Conservation (phyloP, 2,888 invertebrate species). For the Amitus sp. region DNA sequence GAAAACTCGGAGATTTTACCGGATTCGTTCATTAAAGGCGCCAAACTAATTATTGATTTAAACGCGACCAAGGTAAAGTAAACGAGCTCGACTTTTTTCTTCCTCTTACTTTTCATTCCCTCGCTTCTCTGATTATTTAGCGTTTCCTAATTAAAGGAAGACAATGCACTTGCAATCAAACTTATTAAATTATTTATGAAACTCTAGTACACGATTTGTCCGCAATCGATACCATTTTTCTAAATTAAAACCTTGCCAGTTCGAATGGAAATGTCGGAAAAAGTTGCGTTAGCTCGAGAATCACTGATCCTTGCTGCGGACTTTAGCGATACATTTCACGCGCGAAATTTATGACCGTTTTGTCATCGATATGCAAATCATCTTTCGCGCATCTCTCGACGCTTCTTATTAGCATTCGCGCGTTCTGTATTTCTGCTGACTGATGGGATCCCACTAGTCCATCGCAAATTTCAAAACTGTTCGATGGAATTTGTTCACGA, state of each 20-base stretch:
- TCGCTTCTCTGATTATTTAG: background rate
- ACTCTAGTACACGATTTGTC: background rate
- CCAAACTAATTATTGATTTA: background rate
- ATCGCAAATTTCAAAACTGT: background rate
- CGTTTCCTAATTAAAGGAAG: background rate
- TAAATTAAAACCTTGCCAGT: background rate
- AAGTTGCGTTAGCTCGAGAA: too few relatives aligned
- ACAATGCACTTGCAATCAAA: background rate
- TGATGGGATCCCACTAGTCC: too few relatives aligned
- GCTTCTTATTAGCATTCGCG: constrained; percentile 4
- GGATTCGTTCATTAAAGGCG: background rate
- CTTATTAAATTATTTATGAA: background rate
- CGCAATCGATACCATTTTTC: background rate
- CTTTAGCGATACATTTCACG: background rate
- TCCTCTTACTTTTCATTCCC: background rate
- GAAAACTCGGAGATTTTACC: too few relatives aligned
- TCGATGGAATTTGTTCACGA: background rate
- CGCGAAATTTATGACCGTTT: constrained; percentile 4
- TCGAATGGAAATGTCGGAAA: too few relatives aligned
- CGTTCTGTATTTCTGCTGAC: background rate
- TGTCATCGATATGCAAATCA: constrained; percentile 9
- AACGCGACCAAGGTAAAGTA: background rate
- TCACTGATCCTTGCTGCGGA: background rate
- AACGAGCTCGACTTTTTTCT: background rate
- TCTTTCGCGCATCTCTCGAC: background rate